phyloP scores from a whole-genome alignment of 2,888 invertebrate species.

The Therioaphis trifolii region DNA sequence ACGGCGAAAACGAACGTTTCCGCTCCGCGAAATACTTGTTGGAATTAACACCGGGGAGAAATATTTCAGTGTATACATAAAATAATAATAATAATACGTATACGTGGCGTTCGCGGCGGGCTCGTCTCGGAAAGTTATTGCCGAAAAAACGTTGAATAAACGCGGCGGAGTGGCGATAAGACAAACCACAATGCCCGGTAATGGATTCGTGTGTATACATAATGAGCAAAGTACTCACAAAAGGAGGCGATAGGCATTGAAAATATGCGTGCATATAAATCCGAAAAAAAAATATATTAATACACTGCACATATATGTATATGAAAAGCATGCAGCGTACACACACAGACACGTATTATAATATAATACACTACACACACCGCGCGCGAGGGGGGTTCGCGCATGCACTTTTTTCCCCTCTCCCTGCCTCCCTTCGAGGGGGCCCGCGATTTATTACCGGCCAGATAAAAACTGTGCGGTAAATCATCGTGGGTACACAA shows the following conservation, averaged over 20 bases:
- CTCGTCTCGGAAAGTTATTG: constrained; percentile 57
- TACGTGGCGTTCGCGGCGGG: constrained; percentile 21
- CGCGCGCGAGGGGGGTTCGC: constrained; percentile 38
- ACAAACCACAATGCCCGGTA: constrained; percentile 59
- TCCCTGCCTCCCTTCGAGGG: background rate
- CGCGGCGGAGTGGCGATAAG: constrained; percentile 58
- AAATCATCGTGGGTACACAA: constrained; percentile 59
- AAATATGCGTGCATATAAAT: constrained; percentile 44
- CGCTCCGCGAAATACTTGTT: constrained; percentile 34
- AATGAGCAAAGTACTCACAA: constrained; percentile 50
- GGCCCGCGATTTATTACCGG: constrained; percentile 53
- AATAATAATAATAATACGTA: background rate
- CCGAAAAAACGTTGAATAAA: constrained; percentile 61
- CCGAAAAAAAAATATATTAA: background rate
- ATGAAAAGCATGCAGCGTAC: background rate
- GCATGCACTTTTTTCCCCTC: constrained; percentile 29
- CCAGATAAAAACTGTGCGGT: constrained; percentile 60
- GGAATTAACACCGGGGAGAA: constrained; percentile 37
- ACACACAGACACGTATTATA: background rate
- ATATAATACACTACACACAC: constrained; percentile 1
- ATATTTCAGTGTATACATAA: background rate
- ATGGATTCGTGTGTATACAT: constrained; percentile 63
- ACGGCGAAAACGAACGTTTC: background rate
- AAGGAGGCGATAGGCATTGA: constrained; percentile 51
- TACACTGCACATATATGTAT: background rate